Percentiles rank a stretch among this genome's conserved stretches.
These are phyloP conservation scores for Xanthostigma xanthostigma DNA, from an alignment of 2,888 invertebrate genomes.

Conservation along the genomic window DNA sequence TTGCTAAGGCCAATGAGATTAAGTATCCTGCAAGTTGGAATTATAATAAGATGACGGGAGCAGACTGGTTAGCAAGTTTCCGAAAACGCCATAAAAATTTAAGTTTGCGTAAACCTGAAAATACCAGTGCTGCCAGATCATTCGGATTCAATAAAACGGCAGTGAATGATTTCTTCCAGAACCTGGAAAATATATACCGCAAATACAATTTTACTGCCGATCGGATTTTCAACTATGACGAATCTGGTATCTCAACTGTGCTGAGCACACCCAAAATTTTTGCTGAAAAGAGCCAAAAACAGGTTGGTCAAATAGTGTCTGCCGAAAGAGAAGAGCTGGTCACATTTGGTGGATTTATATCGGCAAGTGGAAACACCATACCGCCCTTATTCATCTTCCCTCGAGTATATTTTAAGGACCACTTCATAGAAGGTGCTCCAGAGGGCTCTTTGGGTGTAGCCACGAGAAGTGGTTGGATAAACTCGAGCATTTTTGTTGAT, in stretches of 20 bases:
- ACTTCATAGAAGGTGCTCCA: constrained; percentile 15
- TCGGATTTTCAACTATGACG: constrained; percentile 15
- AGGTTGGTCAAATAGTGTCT: constrained; percentile 22
- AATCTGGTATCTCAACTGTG: constrained; percentile 13
- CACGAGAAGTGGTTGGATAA: constrained; percentile 13
- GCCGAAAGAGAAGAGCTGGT: constrained; percentile 23
- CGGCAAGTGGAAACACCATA: constrained; percentile 18
- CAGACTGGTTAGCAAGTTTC: no score
- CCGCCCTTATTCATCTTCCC: constrained; percentile 21
- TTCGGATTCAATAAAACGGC: no score
- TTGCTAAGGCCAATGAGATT: no score
- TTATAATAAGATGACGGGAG: no score
- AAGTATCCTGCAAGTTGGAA: no score
- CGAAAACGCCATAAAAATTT: no score
- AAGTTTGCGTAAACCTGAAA: no score
- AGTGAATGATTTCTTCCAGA: constrained; percentile 14
- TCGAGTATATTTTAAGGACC: constrained; percentile 12
- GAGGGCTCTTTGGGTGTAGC: constrained; percentile 12
- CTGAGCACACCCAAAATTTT: constrained; percentile 13
- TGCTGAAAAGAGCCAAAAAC: constrained; percentile 14
- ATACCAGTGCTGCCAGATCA: no score
- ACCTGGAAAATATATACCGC: constrained; percentile 8
- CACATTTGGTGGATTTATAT: constrained; percentile 20
- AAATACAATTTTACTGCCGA: constrained; percentile 10
- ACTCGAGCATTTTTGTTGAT: constrained; percentile 9